Evolutionary conservation across 2,797 vertebrate species (phyloP), one percentile per base, ranked within the genome.

Genomic region (Nyctibius grandis): DNA sequence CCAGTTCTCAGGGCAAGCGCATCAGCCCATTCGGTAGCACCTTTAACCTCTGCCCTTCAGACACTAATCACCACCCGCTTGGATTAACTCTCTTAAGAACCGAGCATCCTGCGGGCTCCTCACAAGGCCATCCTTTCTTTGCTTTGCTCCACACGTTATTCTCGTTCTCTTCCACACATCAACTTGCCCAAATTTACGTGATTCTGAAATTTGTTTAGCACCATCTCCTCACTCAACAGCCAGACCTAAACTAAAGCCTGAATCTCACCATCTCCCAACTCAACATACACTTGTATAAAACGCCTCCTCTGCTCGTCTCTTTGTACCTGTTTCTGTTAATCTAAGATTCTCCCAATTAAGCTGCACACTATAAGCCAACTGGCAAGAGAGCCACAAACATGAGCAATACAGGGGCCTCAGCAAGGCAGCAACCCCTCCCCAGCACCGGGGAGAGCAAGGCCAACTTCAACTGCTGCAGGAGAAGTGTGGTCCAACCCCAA

Each of bases 111-210:
- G 3, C 33, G 14, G 67, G 64, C 65, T 80, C 56, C 53, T 38
- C 16, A 2, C 3, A 1, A 47, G 59, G 47, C 28, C 61, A 48
- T 18, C 63, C 54, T 11, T 22, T 6, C 79, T 82, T 53, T 17
- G 9, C 42, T 47, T 14, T 25, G 51, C 76, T 63, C 82, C 40
- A 0, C 2, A 16, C 2, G 0, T 9, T 31, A 25, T 18, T 44
- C 50, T 33, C 53, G 2, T 28, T 34, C 78, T 44, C 45, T 78
- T 59, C 92, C 56, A 28, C 6, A 38, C 36, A 61, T 2, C 56
- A 8, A 8, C 38, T 8, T 50, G 33, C 63, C 54, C 64, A 14
- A 48, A 63, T 19, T 8, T 17, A 16, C 0, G 0, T 7, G 17
- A 45, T 26, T 67, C 75, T 73, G 13, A 31, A 44, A 53, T 48